Evolutionary conservation across 2,113 vertebrate species (phyloP).

Genomic region (Dendropsophus ebraccatus): DNA sequence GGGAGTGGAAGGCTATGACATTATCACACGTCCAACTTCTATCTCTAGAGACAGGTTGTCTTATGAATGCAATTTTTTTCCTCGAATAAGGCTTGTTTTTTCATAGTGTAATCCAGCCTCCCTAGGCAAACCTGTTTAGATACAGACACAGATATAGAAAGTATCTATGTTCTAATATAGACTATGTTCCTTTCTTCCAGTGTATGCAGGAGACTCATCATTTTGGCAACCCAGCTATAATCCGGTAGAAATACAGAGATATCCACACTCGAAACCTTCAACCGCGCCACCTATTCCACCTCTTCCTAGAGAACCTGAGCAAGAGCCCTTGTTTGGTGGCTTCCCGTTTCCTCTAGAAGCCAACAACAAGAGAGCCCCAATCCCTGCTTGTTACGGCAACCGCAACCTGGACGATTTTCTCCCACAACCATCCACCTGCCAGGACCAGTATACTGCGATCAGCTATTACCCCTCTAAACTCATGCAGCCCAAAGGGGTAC

Average conservation of each 20-base stretch:
- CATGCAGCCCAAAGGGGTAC: constrained; percentile 74
- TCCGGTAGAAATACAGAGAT: constrained; percentile 79
- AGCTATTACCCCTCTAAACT: constrained; percentile 90
- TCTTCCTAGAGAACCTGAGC: constrained; percentile 71
- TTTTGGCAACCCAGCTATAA: constrained; percentile 80
- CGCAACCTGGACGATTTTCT: constrained; percentile 94
- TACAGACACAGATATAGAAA: no score
- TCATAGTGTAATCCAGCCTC: not conserved
- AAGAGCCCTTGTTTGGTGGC: constrained; percentile 83
- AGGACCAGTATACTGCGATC: constrained; percentile 92
- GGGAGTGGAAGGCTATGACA: constrained; percentile 22
- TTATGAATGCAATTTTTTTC: not conserved
- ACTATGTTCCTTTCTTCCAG: constrained; percentile 69
- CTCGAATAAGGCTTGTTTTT: not conserved
- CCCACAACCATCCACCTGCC: constrained; percentile 80
- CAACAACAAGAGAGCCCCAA: constrained; percentile 87
- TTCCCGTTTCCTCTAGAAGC: constrained; percentile 93
- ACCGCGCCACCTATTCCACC: constrained; percentile 64
- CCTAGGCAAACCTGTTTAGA: not conserved
- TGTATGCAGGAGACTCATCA: constrained; percentile 77
- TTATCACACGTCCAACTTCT: constrained; percentile 4
- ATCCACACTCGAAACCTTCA: constrained; percentile 73
- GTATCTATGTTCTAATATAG: not conserved
- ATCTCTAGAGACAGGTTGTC: not conserved
- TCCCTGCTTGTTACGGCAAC: constrained; percentile 94